phyloP scores from a whole-genome alignment of 2,113 vertebrate genomes.

The Tor tambroides region DNA sequence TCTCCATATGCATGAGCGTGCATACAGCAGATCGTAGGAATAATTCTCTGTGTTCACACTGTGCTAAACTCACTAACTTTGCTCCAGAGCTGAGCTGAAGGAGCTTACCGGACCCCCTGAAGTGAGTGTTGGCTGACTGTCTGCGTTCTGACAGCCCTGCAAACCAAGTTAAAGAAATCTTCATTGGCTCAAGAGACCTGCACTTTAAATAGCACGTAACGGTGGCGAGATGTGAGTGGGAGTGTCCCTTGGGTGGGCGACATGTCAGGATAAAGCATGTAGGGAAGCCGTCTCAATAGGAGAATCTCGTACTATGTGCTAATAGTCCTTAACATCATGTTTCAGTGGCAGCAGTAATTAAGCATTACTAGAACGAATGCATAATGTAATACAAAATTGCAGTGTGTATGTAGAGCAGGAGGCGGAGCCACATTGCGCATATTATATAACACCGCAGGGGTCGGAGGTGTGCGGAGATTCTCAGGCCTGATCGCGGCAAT shows the following conservation, averaged over 20 bases:
- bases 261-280: conserved; percentile 5
- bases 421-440: not conserved
- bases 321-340: conserved; percentile 15
- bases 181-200: conserved; percentile 12
- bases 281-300: not conserved
- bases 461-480: conserved; percentile 7
- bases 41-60: conserved; percentile 63
- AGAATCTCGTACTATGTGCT: not conserved
- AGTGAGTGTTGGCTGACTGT: not conserved
- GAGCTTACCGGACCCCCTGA: conserved; percentile 16
- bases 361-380: not conserved
- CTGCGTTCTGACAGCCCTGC: conserved; percentile 2
- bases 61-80: not conserved
- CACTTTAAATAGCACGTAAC: conserved; percentile 34
- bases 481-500: conserved; percentile 51
- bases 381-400: conserved; percentile 16
- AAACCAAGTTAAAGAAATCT: conserved; percentile 42
- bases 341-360: conserved; percentile 28
- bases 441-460: conserved; percentile 27
- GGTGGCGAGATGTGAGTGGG: not conserved
- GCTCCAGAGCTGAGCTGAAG: not conserved
- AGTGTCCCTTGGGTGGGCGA: conserved; percentile 13
- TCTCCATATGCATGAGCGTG: conserved; percentile 73
- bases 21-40: conserved; percentile 60
- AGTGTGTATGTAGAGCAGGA: not conserved